phyloP scores from a whole-genome alignment of 2,113 vertebrate genomes.

The Phrynosoma blainvillii region DNA sequence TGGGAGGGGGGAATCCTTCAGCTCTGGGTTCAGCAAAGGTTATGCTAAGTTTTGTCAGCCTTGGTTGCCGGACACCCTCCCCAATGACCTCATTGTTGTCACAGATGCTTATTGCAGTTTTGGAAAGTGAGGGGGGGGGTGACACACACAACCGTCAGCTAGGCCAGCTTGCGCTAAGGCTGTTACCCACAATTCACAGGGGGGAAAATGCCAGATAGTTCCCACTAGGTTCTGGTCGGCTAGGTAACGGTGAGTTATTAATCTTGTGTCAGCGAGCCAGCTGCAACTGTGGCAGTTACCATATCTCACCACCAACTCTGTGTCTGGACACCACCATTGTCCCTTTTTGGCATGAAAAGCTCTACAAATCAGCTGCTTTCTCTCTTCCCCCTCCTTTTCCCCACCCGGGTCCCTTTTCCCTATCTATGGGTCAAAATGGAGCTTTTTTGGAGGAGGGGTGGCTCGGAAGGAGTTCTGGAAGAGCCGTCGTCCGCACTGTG shows the following conservation, averaged over 20 bases:
- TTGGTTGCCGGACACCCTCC: slow-evolving; percentile 75
- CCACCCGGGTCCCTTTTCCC: not conserved
- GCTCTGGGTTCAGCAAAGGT: slow-evolving; percentile 51
- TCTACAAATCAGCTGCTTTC: slow-evolving; percentile 83
- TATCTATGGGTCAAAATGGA: slow-evolving; percentile 60
- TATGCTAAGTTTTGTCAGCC: slow-evolving; percentile 72
- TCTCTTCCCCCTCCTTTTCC: slow-evolving; percentile 35
- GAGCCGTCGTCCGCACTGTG: slow-evolving; percentile 66
- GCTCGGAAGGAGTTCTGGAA: slow-evolving; percentile 67
- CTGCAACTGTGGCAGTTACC: slow-evolving; percentile 93
- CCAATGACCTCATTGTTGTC: slow-evolving; percentile 89
- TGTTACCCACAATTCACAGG: slow-evolving; percentile 93
- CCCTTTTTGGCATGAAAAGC: slow-evolving; percentile 76
- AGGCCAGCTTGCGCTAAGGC: slow-evolving; percentile 96
- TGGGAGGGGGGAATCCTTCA: slow-evolving; percentile 1
- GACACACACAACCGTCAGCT: slow-evolving; percentile 83
- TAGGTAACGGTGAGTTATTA: slow-evolving; percentile 99
- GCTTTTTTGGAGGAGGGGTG: not conserved
- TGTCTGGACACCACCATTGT: slow-evolving; percentile 83
- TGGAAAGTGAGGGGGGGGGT: slow-evolving; percentile 78
- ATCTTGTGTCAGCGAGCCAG: slow-evolving; percentile 99
- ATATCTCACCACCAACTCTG: slow-evolving; percentile 90
- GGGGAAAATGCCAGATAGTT: slow-evolving; percentile 89
- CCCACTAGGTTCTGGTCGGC: slow-evolving; percentile 99
- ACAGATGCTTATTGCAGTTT: slow-evolving; percentile 93